Evolutionary conservation across 1,140 invertebrate species (phyloP).

Genomic region (Papilio polyxenes): DNA sequence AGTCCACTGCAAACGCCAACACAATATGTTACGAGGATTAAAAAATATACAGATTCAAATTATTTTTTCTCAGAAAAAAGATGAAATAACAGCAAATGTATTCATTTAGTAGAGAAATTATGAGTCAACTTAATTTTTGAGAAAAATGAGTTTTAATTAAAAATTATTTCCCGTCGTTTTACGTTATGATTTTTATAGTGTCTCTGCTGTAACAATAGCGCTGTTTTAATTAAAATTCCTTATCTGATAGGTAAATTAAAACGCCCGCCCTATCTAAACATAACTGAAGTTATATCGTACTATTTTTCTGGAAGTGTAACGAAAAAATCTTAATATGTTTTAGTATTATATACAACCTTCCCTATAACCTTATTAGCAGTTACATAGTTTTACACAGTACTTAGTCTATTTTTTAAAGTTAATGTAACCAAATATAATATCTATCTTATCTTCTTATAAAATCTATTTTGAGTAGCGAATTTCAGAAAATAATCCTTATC

Average conservation of each 20-base stretch:
- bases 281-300: conserved; percentile 20
- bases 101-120: too few relatives aligned
- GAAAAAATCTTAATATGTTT: conserved; percentile 27
- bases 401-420: background rate
- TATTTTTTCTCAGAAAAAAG: background rate
- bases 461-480: too few relatives aligned
- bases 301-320: conserved; percentile 11
- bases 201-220: background rate
- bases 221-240: conserved; percentile 30
- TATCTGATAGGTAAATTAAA: conserved; percentile 28
- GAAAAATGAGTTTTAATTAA: background rate
- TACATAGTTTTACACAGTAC: conserved; percentile 22
- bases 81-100: background rate
- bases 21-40: background rate
- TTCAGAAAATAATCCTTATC: too few relatives aligned
- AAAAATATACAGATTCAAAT: background rate
- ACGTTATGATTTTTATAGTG: conserved; percentile 5
- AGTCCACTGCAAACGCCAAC: too few relatives aligned
- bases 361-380: conserved; percentile 36
- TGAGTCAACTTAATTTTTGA: background rate
- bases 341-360: conserved; percentile 6
- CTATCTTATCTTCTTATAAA: background rate
- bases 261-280: conserved; percentile 23
- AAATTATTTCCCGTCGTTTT: background rate
- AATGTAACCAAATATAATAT: background rate